Base-by-base conservation (phyloP, 2,113 vertebrate species). In the Amphilophus citrinellus region DNA sequence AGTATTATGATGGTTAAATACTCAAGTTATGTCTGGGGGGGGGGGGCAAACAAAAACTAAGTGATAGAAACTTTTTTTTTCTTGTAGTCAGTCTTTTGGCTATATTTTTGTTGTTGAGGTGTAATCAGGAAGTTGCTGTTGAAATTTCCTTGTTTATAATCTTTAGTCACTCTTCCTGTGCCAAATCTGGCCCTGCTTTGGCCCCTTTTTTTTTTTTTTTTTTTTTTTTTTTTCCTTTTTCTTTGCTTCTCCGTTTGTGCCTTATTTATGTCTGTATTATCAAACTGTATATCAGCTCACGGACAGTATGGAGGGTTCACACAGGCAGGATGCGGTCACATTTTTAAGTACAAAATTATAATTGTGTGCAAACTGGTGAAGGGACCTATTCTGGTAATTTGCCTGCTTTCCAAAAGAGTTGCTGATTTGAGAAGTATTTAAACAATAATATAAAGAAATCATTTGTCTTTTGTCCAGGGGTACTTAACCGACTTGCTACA, bases 241-340 rank as follows among this genome's bases (percentile, higher is more conserved):
- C 32, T 59, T 76, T 39, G 88, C 80, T 91, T 94, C 77, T 96
- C 93, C 91, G 93, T 95, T 90, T 95, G 95, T 96, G 96, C 95
- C 95, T 96, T 96, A 95, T 94, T 94, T 92, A 89, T 89, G 88
- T 73, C 24, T 94, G 89, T 90, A 80, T 92, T 89, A 50, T 61
- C 81, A 89, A 92, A 58, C 77, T 89, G 84, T 91, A 60, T 86
- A 39, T 89, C 83, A 77, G 75, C 88, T 82, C 73, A 71, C 89
- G 84, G 73, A 86, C 84, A 86, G 88, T 76, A 81, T 61, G 44
- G 79, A 82, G 68, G 79, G 66, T n/a, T 44, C 56, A 60, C 2
- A 10, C 68, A 82, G 80, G 81, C 71, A 86, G 56, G 80, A 83
- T 76, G 78, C 77, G 90, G 79, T 87, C 56, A 66, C 60, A 76